Evolutionary conservation across 2,113 vertebrate genomes (phyloP).

Genomic region (Notarius lentiginosus): DNA sequence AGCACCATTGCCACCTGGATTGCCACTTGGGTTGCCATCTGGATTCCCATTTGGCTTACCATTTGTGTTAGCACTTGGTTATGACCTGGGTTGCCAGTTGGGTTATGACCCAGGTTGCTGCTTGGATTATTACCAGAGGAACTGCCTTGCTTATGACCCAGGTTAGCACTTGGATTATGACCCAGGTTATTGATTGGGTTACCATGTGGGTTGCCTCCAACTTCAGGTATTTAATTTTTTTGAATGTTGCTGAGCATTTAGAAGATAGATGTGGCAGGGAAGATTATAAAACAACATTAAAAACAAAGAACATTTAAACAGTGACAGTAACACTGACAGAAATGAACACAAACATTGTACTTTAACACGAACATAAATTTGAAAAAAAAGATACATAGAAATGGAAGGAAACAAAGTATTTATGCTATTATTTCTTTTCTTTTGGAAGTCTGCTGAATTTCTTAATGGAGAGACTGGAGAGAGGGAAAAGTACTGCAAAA

Average conservation of each 20-base stretch:
- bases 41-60: neutral
- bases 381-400: neutral
- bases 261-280: constrained; percentile 21
- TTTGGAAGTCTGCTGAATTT: neutral
- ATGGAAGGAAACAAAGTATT: neutral
- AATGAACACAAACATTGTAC: constrained; percentile 4
- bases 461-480: neutral
- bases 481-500: neutral
- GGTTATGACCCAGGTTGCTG: neutral
- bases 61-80: neutral
- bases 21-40: constrained; percentile 19
- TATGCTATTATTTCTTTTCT: neutral
- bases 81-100: neutral
- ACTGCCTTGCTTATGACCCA: neutral
- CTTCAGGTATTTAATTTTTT: constrained; percentile 17
- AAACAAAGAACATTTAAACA: constrained; percentile 27
- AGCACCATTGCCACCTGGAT: neutral
- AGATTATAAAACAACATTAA: constrained; percentile 36
- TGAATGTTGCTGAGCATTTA: constrained; percentile 1
- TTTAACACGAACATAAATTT: neutral
- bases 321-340: constrained; percentile 3
- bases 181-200: neutral
- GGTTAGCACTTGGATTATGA: neutral
- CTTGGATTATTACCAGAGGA: neutral
- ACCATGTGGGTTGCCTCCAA: constrained; percentile 28